Conservation (phyloP, 1,140 invertebrate genomes). For the Pinna nobilis region DNA sequence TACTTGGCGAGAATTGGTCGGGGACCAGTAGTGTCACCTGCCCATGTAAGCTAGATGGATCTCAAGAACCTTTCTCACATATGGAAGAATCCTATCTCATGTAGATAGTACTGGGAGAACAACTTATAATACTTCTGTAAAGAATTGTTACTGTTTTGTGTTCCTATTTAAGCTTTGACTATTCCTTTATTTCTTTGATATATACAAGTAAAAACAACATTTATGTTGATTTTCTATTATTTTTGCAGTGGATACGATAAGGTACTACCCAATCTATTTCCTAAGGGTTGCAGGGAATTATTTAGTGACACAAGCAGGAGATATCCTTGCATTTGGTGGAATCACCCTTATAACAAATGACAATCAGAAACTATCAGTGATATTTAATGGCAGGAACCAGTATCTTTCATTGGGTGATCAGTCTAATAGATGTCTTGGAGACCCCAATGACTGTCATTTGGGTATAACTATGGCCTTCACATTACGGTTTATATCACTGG, state of each 20-base stretch:
- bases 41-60: too few relatives aligned
- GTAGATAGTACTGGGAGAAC: too few relatives aligned
- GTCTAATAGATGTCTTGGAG: slow-evolving; percentile 32
- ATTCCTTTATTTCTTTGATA: too few relatives aligned
- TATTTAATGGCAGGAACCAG: slow-evolving; percentile 55
- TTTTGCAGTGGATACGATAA: slow-evolving; percentile 13
- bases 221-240: not conserved
- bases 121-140: too few relatives aligned
- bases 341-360: slow-evolving; percentile 33
- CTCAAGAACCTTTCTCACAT: too few relatives aligned
- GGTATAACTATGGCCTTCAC: slow-evolving; percentile 53
- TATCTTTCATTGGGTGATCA: slow-evolving; percentile 28
- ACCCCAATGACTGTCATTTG: slow-evolving; percentile 45
- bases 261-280: slow-evolving; percentile 36
- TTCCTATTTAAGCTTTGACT: too few relatives aligned
- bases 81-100: too few relatives aligned
- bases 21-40: too few relatives aligned
- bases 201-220: too few relatives aligned
- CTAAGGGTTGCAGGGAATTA: slow-evolving; percentile 38
- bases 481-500: slow-evolving; percentile 44
- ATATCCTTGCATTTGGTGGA: slow-evolving; percentile 35
- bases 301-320: slow-evolving; percentile 33
- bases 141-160: too few relatives aligned
- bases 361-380: slow-evolving; percentile 41
- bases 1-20: too few relatives aligned